Evolutionary conservation across 2,888 invertebrate genomes (phyloP).

Genomic region (Macropis europaea): DNA sequence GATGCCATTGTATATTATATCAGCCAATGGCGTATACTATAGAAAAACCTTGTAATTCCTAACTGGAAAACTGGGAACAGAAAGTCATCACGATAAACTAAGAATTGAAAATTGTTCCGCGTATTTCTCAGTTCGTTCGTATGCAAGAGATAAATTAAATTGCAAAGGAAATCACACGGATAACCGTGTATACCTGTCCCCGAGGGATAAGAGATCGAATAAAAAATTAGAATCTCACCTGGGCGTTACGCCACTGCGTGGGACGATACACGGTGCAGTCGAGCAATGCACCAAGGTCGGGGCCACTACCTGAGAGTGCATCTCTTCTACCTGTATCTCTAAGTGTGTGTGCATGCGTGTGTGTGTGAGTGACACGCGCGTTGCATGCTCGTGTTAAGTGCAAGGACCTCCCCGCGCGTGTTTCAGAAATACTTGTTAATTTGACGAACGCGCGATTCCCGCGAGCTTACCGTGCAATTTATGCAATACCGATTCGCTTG

Average conservation of each 20-base stretch:
- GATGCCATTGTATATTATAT: no score
- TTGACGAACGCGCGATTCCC: slow-evolving; percentile 17
- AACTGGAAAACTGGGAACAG: no score
- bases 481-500: neutral
- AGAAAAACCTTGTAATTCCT: no score
- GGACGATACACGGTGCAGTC: slow-evolving; percentile 58
- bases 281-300: slow-evolving; percentile 68
- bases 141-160: no score
- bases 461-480: slow-evolving; percentile 12
- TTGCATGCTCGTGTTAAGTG: slow-evolving; percentile 38
- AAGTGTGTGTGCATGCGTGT: slow-evolving; percentile 3
- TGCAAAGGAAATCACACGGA: no score
- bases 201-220: neutral
- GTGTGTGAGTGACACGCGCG: slow-evolving; percentile 19
- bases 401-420: slow-evolving; percentile 34
- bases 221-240: slow-evolving; percentile 34
- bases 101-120: no score
- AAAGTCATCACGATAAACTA: no score
- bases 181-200: no score
- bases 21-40: no score
- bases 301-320: slow-evolving; percentile 57
- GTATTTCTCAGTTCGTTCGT: no score
- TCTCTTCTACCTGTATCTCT: no score
- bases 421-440: slow-evolving; percentile 22
- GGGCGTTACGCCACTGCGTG: slow-evolving; percentile 47